Percentiles rank a stretch among this genome's conserved stretches.
Evolutionary conservation across 2,797 vertebrate species (phyloP).

Genomic region (Poeciliopsis turneri): DNA sequence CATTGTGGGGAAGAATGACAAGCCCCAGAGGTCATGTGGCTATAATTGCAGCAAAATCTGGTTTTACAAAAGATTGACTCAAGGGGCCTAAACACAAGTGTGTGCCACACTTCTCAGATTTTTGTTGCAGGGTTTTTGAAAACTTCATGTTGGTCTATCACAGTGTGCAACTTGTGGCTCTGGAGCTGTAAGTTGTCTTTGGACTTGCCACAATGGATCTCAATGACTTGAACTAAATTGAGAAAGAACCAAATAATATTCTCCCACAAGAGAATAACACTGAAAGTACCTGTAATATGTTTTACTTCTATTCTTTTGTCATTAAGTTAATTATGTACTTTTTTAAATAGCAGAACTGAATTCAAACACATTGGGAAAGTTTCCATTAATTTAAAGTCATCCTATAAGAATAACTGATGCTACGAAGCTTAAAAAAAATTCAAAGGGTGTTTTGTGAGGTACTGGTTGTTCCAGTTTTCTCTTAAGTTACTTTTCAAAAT

Average conservation of each 20-base stretch:
- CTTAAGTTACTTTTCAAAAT: not conserved
- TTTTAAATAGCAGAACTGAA: not conserved
- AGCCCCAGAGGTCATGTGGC: not conserved
- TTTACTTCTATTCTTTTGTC: not conserved
- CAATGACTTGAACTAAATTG: not conserved
- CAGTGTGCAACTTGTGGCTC: no score
- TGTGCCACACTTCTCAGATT: not conserved
- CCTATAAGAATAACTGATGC: not conserved
- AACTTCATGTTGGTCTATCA: not conserved
- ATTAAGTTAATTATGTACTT: not conserved
- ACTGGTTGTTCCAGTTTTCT: not conserved
- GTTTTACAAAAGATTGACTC: not conserved
- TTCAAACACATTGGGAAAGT: not conserved
- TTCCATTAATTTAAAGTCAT: not conserved
- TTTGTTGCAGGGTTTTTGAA: not conserved
- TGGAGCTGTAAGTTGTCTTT: no score
- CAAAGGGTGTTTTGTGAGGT: not conserved
- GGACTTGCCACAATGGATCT: not conserved
- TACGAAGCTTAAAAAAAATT: not conserved
- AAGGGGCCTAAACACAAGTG: not conserved
- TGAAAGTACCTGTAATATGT: not conserved
- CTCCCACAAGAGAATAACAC: no score
- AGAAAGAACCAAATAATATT: no score
- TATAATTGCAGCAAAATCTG: not conserved
- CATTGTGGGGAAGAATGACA: not conserved